These are phyloP conservation scores for Allacma fusca DNA, from an alignment of 2,888 invertebrate genomes.

Conservation along the genomic window DNA sequence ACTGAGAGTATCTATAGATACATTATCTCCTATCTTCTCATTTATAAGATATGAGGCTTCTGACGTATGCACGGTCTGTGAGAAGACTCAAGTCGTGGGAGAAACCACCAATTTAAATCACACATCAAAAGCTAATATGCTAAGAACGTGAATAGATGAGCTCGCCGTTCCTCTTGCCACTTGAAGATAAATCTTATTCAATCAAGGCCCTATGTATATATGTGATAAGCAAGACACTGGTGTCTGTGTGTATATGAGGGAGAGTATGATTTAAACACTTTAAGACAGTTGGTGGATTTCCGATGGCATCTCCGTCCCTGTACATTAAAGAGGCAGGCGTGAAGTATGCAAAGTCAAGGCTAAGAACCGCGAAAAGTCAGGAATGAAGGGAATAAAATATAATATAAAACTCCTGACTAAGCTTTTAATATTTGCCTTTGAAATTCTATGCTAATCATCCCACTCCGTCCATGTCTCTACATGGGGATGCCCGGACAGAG, in stretches of 20 bases:
- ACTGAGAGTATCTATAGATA: too few species aligned
- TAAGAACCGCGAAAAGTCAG: not conserved
- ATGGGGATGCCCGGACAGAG: not conserved
- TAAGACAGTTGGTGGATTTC: slow-evolving; percentile 29
- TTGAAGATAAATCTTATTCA: slow-evolving; percentile 30
- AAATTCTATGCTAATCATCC: not conserved
- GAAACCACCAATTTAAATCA: slow-evolving; percentile 27
- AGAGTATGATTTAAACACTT: not conserved
- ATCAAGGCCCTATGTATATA: slow-evolving; percentile 16
- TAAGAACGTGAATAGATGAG: slow-evolving; percentile 11
- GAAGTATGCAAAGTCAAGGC: not conserved
- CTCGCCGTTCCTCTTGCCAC: not conserved
- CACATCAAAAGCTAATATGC: slow-evolving; percentile 23
- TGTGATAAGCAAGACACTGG: too few species aligned
- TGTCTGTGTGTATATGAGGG: not conserved
- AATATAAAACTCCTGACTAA: not conserved
- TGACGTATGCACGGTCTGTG: too few species aligned
- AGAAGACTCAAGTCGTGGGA: not conserved
- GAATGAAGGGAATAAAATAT: not conserved
- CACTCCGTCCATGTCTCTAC: too few species aligned
- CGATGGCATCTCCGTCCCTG: slow-evolving; percentile 3
- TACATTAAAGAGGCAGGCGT: not conserved
- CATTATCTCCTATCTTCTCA: too few species aligned
- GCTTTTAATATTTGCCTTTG: slow-evolving; percentile 3
- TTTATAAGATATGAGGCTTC: too few species aligned